Conservation (phyloP, 2,797 vertebrate species). For the Siniperca obscura region DNA sequence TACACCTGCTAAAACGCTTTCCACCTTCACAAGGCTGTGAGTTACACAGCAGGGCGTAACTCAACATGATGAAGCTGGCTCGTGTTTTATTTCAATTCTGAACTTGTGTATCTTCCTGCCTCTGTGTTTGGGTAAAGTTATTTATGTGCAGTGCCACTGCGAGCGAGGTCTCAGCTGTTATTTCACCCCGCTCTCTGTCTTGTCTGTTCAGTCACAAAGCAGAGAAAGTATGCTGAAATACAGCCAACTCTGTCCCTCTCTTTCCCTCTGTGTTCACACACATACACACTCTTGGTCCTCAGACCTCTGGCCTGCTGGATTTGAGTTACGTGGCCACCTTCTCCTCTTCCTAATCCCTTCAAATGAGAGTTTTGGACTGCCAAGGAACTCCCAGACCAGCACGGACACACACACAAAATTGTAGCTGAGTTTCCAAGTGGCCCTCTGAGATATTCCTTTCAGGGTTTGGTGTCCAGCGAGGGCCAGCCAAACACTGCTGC, state of each 20-base stretch:
- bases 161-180: slow-evolving; percentile 41
- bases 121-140: slow-evolving; percentile 57
- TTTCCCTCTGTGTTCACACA: slow-evolving; percentile 4
- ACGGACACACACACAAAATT: slow-evolving; percentile 39
- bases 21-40: not conserved
- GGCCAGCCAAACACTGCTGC: slow-evolving; percentile 45
- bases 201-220: slow-evolving; percentile 33
- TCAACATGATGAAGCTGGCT: slow-evolving; percentile 40
- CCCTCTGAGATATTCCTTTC: slow-evolving; percentile 79
- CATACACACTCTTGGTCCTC: slow-evolving; percentile 18
- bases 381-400: slow-evolving; percentile 64
- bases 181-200: slow-evolving; percentile 31
- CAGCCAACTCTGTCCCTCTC: slow-evolving; percentile 22
- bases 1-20: not conserved
- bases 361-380: slow-evolving; percentile 76
- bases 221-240: slow-evolving; percentile 32
- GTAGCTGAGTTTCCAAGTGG: slow-evolving; percentile 67
- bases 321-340: slow-evolving; percentile 73
- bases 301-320: slow-evolving; percentile 65
- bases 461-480: slow-evolving; percentile 69
- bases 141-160: slow-evolving; percentile 45
- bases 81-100: slow-evolving; percentile 19
- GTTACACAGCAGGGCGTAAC: slow-evolving; percentile 12
- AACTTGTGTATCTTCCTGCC: slow-evolving; percentile 31
- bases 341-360: slow-evolving; percentile 81